Percentiles rank a stretch among this genome's conserved stretches.
Conservation (phyloP, 1,140 invertebrate genomes). For the Platorchestia sp. region DNA sequence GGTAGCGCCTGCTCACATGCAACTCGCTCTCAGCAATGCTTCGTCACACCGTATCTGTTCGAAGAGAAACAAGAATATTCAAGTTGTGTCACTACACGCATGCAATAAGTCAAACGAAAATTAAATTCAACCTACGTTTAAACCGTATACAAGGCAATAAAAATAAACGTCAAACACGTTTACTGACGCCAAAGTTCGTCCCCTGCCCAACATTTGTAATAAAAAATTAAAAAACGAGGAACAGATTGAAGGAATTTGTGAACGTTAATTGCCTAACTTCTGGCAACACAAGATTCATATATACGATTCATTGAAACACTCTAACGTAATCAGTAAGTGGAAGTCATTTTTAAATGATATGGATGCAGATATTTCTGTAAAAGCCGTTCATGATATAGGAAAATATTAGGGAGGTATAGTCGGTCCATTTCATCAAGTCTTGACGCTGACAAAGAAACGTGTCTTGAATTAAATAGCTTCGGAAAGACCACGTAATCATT, state of each 20-base stretch:
- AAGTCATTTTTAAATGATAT: not conserved
- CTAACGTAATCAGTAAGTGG: not conserved
- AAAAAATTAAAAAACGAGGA: not conserved
- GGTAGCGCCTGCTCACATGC: not conserved
- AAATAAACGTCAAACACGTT: not conserved
- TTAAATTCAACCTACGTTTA: not conserved
- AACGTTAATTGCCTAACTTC: not conserved
- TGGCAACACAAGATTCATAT: not conserved
- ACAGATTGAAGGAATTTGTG: too few species aligned
- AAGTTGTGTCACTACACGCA: not conserved
- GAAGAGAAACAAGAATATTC: not conserved
- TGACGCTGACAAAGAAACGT: not conserved
- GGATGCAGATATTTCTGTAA: not conserved
- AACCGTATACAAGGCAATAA: not conserved
- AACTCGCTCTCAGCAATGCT: not conserved
- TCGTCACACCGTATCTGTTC: not conserved
- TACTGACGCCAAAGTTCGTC: not conserved
- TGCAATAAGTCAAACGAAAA: not conserved
- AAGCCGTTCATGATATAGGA: not conserved
- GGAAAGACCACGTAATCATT: not conserved
- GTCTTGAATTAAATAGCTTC: not conserved
- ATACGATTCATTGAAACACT: not conserved
- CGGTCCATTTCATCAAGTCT: not conserved
- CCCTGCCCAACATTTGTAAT: not conserved
- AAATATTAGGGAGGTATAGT: not conserved